Evolutionary conservation across 2,797 vertebrate genomes (phyloP), one percentile per base, ranked within the genome.

Genomic region (Anisognathus igniventris): DNA sequence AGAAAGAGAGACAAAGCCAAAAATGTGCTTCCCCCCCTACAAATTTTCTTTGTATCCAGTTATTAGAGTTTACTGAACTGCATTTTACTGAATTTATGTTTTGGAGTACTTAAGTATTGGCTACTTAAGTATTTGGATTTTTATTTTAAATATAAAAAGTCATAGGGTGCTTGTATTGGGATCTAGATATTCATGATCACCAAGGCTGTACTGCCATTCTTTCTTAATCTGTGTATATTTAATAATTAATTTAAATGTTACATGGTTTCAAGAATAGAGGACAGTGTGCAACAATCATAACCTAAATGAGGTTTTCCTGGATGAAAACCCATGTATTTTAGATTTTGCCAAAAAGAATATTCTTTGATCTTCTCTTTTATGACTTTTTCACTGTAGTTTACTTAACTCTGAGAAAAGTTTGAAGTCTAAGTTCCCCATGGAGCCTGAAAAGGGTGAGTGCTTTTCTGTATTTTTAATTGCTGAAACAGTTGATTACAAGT

Each of bases 11-110:
- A 62, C 2, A 45, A 83, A 58, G 5, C 5, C 6, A 72, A 47
- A 89, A 50, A 1, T 4, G 3, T 19, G 3, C 16, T 7, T 54
- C 14, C 9, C 4, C 2, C 3, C 0, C 1, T 3, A 44, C 18
- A 5, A 64, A 33, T 76, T 70, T 44, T 82, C 22, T 81, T 33
- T 28, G 7, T 50, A 54, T 45, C 18, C 8, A 54, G 30, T 42
- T 82, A 76, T 31, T 66, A 65, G 3, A 72, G 9, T 48, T 83
- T 62, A 44, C 6, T 31, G 39, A 72, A 28, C 4, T 39, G 2
- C 40, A 33, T 17, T 35, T 10, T 50, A 50, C 31, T 42, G 47
- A 54, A 42, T 14, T 75, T 48, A n/a, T 48, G 2, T 66, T 88
- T 84, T 78, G 28, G 27, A 37, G 3, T 47, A 66, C 31, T n/a